Conservation (phyloP, 2,113 vertebrate species). For the Lampris megalopsis region DNA sequence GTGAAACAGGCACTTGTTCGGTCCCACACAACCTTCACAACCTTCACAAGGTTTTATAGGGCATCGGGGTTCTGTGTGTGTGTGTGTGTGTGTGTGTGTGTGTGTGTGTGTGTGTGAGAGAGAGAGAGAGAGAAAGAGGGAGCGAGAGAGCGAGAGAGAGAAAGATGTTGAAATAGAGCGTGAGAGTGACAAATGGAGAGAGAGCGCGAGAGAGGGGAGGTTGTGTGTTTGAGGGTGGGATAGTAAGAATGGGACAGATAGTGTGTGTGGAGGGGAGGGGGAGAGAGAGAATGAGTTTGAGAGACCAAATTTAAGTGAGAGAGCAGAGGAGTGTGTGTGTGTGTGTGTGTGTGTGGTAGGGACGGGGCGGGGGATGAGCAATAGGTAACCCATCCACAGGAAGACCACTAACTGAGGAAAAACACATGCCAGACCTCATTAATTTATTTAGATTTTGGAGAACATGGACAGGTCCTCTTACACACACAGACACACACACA, state of each 20-base stretch:
- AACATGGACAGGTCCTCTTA: constrained; percentile 24
- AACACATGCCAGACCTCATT: constrained; percentile 17
- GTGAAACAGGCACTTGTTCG: constrained; percentile 56
- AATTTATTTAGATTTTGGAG: constrained; percentile 48
- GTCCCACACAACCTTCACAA: constrained; percentile 20
- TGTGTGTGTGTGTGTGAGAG: neutral
- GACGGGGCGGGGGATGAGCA: constrained; percentile 17
- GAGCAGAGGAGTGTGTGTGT: constrained; percentile 1
- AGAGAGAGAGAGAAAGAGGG: neutral
- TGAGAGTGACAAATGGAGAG: neutral
- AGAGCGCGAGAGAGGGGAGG: neutral
- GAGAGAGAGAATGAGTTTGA: neutral
- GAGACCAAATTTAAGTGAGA: neutral
- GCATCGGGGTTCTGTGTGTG: constrained; percentile 11
- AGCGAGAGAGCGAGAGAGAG: neutral
- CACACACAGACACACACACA: constrained; percentile 24
- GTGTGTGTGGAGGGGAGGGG: neutral
- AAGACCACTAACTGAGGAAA: constrained; percentile 12
- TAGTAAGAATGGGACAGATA: neutral
- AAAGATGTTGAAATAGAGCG: neutral
- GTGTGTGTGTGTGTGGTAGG: neutral
- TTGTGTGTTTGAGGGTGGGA: neutral
- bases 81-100: constrained; percentile 10
- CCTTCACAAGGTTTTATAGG: neutral
- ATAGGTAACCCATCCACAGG: neutral